phyloP scores from a whole-genome alignment of 2,113 vertebrate genomes.

The Arothron firmamentum region DNA sequence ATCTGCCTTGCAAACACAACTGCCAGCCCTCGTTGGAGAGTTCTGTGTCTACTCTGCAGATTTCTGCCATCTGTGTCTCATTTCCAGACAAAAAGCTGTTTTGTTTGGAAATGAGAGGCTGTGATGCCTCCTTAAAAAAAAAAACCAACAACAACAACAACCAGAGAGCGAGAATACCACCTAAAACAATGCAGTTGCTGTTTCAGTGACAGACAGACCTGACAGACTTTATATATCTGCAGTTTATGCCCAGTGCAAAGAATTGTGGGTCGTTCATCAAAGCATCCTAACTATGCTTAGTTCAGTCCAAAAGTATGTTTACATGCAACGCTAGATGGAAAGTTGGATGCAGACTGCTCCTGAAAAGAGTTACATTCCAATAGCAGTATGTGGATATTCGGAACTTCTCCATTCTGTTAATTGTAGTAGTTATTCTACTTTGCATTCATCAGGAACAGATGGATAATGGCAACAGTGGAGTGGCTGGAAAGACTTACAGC shows the following conservation, averaged over 20 bases:
- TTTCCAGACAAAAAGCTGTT: conserved; percentile 3
- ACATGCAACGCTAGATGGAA: conserved; percentile 52
- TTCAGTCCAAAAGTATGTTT: conserved; percentile 29
- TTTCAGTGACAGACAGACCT: conserved; percentile 6
- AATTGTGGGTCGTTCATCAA: conserved; percentile 50
- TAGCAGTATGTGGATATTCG: conserved; percentile 40
- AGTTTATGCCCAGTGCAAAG: conserved; percentile 21
- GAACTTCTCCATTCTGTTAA: conserved; percentile 44
- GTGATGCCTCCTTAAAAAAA: too few relatives aligned
- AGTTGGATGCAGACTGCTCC: conserved; percentile 37
- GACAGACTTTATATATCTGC: conserved; percentile 24
- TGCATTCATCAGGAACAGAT: conserved; percentile 61
- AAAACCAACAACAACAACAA: too few relatives aligned
- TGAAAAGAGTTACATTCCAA: conserved; percentile 46
- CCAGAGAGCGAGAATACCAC: not conserved
- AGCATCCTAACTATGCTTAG: conserved; percentile 33
- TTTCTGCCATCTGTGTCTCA: conserved; percentile 25
- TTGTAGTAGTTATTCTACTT: conserved; percentile 47
- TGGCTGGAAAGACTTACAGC: conserved; percentile 7
- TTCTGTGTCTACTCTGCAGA: conserved; percentile 1
- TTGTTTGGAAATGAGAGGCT: too few relatives aligned
- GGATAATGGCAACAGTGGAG: conserved; percentile 38
- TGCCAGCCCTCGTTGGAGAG: too few relatives aligned
- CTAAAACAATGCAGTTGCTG: conserved; percentile 24
- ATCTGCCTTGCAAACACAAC: too few relatives aligned